Evolutionary conservation across 2,113 vertebrate species (phyloP).

Genomic region (Pelvicachromis taeniatus): DNA sequence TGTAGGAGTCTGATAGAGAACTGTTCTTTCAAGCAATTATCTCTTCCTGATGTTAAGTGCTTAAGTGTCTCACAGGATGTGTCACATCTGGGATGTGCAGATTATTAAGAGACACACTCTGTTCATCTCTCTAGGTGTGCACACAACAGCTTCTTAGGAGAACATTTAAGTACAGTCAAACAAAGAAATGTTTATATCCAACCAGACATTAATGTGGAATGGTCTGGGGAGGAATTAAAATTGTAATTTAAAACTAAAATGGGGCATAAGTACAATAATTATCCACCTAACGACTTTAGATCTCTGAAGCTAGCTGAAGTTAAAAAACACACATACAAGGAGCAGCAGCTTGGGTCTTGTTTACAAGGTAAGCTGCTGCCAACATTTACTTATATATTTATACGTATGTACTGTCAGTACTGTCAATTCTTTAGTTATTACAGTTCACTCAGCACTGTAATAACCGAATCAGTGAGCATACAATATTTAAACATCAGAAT

Average conservation of each 20-base stretch:
- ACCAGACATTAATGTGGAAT: neutral
- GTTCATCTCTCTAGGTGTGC: neutral
- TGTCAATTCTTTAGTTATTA: neutral
- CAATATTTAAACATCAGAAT: neutral
- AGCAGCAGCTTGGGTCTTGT: neutral
- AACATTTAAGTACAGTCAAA: neutral
- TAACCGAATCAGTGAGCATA: neutral
- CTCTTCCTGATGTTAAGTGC: neutral
- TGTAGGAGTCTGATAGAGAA: neutral
- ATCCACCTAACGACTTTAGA: neutral
- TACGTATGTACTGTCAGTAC: neutral
- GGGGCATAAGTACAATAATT: neutral
- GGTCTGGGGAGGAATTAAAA: neutral
- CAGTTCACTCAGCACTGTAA: neutral
- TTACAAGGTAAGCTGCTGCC: neutral
- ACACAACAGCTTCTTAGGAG: neutral
- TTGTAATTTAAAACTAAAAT: neutral
- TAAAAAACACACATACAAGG: neutral
- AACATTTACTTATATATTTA: neutral
- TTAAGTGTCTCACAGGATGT: neutral
- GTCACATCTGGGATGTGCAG: neutral
- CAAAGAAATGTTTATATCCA: constrained; percentile 11
- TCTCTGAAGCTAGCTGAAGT: neutral
- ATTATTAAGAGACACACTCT: neutral
- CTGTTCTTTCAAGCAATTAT: neutral